A percentile compares a stretch with the other conserved stretches of the same genome.
Evolutionary conservation across 2,113 vertebrate genomes (phyloP).

Genomic region (Centropus unirufus): DNA sequence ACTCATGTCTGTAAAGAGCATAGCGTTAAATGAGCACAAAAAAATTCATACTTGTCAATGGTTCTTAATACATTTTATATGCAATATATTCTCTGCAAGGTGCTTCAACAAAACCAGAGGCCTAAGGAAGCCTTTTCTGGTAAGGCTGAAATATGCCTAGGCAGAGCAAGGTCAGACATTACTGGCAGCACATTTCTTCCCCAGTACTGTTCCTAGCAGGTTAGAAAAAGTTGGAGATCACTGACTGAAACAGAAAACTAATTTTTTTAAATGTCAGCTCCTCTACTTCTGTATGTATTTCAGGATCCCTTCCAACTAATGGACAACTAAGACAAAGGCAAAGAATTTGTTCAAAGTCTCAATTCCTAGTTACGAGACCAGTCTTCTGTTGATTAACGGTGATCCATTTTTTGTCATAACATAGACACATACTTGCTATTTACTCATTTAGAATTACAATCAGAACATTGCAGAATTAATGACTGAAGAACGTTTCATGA

Average conservation of each 20-base stretch:
- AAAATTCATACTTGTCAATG: background rate
- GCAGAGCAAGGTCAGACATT: background rate
- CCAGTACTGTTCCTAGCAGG: background rate
- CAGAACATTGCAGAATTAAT: background rate
- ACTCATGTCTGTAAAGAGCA: background rate
- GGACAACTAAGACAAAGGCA: background rate
- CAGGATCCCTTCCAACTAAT: background rate
- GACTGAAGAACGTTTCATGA: background rate
- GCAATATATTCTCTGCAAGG: background rate
- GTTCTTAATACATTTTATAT: background rate
- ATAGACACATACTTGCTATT: background rate
- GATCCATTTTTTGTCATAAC: background rate
- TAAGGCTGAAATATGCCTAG: background rate
- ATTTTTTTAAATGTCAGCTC: background rate
- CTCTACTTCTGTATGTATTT: background rate
- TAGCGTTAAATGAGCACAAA: background rate
- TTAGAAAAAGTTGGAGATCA: background rate
- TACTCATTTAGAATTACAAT: background rate
- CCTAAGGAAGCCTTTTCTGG: background rate
- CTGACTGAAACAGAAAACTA: background rate
- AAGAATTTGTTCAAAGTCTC: background rate
- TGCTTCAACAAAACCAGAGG: background rate
- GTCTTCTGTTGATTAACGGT: background rate
- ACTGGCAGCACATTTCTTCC: background rate
- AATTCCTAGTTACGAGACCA: background rate